Conservation (phyloP, 2,113 vertebrate genomes). For the Melozone crissalis region DNA sequence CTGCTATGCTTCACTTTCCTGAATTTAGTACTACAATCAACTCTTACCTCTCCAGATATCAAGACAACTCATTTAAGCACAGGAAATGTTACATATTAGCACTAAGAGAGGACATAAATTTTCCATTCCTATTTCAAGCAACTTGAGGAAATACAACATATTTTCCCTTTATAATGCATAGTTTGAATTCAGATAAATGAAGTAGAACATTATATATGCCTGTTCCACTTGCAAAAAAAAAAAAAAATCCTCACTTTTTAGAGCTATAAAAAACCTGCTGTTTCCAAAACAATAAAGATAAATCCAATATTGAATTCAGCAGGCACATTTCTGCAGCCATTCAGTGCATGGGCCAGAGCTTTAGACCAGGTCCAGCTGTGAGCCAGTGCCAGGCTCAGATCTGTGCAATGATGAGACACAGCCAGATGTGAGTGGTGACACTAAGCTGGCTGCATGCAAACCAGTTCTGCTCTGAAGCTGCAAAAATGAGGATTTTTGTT, state of each 20-base stretch:
- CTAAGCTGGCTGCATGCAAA: neutral
- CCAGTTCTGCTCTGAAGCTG: neutral
- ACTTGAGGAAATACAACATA: neutral
- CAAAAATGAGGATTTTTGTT: neutral
- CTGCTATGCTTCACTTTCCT: neutral
- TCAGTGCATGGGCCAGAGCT: neutral
- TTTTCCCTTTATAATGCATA: neutral
- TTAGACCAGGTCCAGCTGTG: neutral
- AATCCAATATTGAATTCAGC: neutral
- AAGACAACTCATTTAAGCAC: neutral
- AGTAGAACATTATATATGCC: neutral
- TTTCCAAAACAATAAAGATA: neutral
- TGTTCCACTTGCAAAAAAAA: neutral
- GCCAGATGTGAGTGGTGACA: neutral
- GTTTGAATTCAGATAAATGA: neutral
- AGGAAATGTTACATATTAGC: neutral
- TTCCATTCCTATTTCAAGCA: neutral
- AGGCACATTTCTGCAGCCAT: constrained; percentile 20
- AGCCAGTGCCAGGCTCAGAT: neutral
- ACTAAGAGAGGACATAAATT: neutral
- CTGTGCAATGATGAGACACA: neutral
- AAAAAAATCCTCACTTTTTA: neutral
- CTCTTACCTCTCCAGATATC: neutral
- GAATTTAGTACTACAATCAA: neutral
- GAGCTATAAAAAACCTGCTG: neutral